A percentile compares a stretch with the other conserved stretches of the same genome.
Conservation (phyloP, 2,888 invertebrate genomes). For the Tetheella fluctuosa region DNA sequence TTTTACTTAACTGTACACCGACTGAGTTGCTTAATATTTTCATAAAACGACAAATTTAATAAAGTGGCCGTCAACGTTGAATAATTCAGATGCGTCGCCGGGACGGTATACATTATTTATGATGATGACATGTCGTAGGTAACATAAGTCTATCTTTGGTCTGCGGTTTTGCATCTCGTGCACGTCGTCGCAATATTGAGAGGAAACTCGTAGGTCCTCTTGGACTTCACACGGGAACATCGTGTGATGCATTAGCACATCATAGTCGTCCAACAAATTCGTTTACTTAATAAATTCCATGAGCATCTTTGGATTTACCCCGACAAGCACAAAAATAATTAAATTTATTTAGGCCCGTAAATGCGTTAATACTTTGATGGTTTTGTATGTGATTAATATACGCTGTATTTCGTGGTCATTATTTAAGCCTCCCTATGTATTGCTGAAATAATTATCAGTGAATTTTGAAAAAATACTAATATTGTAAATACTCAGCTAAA, state of each 20-base stretch:
- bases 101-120: constrained; percentile 80
- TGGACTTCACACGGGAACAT: constrained; percentile 11
- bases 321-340: no score
- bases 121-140: constrained; percentile 77
- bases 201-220: constrained; percentile 18
- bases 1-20: constrained; percentile 48
- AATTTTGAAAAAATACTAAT: no score
- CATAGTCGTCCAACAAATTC: background rate
- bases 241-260: constrained; percentile 11
- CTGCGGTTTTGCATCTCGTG: constrained; percentile 77
- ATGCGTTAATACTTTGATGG: no score
- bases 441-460: no score
- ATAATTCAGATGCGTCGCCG: constrained; percentile 73
- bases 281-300: background rate
- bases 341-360: no score
- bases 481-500: no score
- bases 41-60: constrained; percentile 80
- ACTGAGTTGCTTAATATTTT: constrained; percentile 62
- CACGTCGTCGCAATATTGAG: constrained; percentile 73
- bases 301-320: background rate
- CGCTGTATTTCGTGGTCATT: no score
- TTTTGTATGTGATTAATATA: no score
- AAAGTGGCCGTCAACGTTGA: constrained; percentile 78
- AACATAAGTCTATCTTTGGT: constrained; percentile 70
- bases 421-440: no score